Percentiles rank a stretch among this genome's conserved stretches.
These are phyloP conservation scores for Drosophila pseudoananassae DNA, from an alignment of 1,140 invertebrate species.

Conservation along the genomic window DNA sequence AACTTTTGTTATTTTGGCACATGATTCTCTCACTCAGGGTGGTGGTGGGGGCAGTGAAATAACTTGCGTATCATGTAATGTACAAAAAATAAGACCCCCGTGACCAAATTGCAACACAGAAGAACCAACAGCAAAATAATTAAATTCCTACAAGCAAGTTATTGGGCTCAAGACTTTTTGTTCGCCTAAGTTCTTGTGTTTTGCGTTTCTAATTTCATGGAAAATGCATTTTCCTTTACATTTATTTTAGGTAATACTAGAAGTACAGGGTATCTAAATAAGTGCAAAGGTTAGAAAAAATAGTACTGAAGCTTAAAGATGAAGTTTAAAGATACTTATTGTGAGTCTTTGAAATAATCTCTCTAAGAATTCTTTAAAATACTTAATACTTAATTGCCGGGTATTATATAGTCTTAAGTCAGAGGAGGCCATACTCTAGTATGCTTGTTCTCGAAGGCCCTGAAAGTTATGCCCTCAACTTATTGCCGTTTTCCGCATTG, in stretches of 20 bases:
- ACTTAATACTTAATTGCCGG: neutral
- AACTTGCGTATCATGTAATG: constrained; percentile 55
- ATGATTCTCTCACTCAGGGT: constrained; percentile 27
- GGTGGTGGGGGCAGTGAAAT: neutral
- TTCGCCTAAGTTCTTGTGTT: constrained; percentile 40
- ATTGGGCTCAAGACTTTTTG: constrained; percentile 63
- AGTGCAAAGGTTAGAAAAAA: neutral
- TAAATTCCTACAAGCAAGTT: constrained; percentile 72
- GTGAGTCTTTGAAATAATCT: too few species aligned
- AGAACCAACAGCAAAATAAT: constrained; percentile 71
- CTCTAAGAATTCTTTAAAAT: neutral
- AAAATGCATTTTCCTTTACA: constrained; percentile 39
- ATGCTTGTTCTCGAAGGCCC: constrained; percentile 41
- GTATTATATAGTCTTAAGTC: neutral
- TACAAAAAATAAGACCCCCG: constrained; percentile 70
- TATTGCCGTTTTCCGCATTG: constrained; percentile 76
- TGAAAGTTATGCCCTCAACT: constrained; percentile 77
- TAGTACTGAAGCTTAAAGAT: too few species aligned
- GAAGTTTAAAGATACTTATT: too few species aligned
- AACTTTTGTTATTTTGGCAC: constrained; percentile 61
- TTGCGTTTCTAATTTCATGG: constrained; percentile 71
- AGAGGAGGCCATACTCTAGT: neutral
- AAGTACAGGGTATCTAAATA: neutral
- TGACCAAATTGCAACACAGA: constrained; percentile 58
- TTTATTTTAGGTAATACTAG: neutral